phyloP scores from a whole-genome alignment of 2,888 invertebrate species.

The Melieria picta region DNA sequence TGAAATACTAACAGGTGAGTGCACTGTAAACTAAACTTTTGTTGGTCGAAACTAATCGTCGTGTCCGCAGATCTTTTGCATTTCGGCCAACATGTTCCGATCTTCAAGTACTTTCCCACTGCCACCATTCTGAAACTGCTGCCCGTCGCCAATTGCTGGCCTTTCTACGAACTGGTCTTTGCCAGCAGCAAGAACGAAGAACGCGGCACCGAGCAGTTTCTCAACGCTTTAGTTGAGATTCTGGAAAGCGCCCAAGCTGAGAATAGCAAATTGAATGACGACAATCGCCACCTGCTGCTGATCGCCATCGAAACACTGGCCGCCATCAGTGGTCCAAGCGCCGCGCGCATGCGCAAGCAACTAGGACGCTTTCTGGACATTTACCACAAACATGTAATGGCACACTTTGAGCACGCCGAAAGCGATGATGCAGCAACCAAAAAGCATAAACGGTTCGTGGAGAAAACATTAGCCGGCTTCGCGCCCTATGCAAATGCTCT shows the following conservation, averaged over 20 bases:
- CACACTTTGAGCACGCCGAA: conserved; percentile 42
- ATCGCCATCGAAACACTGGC: conserved; percentile 55
- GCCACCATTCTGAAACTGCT: conserved; percentile 51
- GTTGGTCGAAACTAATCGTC: not conserved
- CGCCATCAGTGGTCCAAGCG: conserved; percentile 45
- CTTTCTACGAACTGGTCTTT: conserved; percentile 59
- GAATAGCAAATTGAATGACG: conserved; percentile 41
- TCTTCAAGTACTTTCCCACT: conserved; percentile 54
- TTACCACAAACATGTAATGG: conserved; percentile 42
- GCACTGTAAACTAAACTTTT: not conserved
- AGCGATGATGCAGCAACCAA: conserved; percentile 34
- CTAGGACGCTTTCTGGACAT: conserved; percentile 42
- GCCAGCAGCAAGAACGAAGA: conserved; percentile 47
- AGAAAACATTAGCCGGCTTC: conserved; percentile 51
- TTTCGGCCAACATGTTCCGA: conserved; percentile 56
- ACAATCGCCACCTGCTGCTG: conserved; percentile 51
- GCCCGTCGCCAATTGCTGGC: conserved; percentile 46
- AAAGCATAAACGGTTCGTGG: conserved; percentile 57
- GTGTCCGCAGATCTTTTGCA: conserved; percentile 55
- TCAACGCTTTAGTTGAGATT: conserved; percentile 46
- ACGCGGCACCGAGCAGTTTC: conserved; percentile 50
- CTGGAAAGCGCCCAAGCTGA: conserved; percentile 36
- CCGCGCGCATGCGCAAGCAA: conserved; percentile 47
- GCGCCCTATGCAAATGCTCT: conserved; percentile 45
- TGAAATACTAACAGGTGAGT: conserved; percentile 49